Evolutionary conservation across 2,113 vertebrate species (phyloP).

Genomic region (Sterna hirundo): DNA sequence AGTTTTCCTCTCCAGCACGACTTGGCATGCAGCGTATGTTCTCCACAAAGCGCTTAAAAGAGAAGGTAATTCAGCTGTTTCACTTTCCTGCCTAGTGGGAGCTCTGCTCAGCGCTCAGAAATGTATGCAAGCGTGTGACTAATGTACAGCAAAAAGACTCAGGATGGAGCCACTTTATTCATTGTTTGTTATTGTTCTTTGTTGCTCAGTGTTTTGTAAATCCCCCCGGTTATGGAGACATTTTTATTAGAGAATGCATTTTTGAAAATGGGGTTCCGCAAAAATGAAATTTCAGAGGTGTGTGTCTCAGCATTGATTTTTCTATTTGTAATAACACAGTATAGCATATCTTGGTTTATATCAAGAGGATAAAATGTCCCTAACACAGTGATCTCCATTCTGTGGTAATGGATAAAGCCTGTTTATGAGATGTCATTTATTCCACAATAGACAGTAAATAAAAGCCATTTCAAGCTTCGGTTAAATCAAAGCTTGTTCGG

Average conservation of each 20-base stretch:
- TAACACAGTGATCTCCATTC: constrained; percentile 80
- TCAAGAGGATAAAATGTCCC: constrained; percentile 87
- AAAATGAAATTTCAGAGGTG: constrained; percentile 87
- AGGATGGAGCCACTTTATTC: constrained; percentile 71
- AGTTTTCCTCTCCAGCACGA: constrained; percentile 15
- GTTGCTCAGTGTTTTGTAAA: constrained; percentile 73
- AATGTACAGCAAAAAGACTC: constrained; percentile 56
- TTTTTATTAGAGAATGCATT: constrained; percentile 78
- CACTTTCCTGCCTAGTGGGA: constrained; percentile 41
- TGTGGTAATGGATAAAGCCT: constrained; percentile 87
- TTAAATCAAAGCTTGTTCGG: constrained; percentile 93
- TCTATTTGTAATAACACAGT: constrained; percentile 85
- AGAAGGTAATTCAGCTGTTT: constrained; percentile 58
- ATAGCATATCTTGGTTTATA: constrained; percentile 82
- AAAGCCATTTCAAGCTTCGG: constrained; percentile 91
- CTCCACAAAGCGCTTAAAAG: constrained; percentile 37
- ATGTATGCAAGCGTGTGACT: constrained; percentile 61
- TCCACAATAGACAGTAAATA: constrained; percentile 95
- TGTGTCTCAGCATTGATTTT: constrained; percentile 88
- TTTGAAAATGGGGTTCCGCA: constrained; percentile 75
- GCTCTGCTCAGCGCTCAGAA: constrained; percentile 3
- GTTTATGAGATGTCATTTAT: constrained; percentile 91
- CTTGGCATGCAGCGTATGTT: constrained; percentile 29
- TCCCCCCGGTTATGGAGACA: constrained; percentile 73
- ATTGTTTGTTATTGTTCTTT: constrained; percentile 72